Percentiles rank a stretch among this genome's conserved stretches.
Evolutionary conservation across 1,140 invertebrate genomes (phyloP).

Genomic region (Drosophila cardini): DNA sequence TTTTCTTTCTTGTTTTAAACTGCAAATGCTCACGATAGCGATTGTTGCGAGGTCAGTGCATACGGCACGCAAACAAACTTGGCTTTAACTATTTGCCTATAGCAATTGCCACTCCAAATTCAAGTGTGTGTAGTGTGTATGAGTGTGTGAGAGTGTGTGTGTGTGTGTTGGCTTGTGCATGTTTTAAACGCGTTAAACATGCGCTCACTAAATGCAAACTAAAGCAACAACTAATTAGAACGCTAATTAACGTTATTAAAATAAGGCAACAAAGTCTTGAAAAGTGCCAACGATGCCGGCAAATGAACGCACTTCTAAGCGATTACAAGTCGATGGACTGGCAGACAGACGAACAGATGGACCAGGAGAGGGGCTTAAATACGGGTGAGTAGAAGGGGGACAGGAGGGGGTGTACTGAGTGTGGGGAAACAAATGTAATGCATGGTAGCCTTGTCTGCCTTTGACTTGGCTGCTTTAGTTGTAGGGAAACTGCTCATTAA

Average conservation of each 20-base stretch:
- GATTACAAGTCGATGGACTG: constrained; percentile 21
- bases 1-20: no score
- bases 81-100: constrained; percentile 4
- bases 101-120: constrained; percentile 51
- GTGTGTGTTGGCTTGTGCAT: constrained; percentile 46
- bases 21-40: constrained; percentile 45
- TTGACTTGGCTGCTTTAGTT: constrained; percentile 26
- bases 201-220: constrained; percentile 51
- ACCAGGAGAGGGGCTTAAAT: background rate
- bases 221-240: constrained; percentile 78
- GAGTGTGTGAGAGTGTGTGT: no score
- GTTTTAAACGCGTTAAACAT: constrained; percentile 67
- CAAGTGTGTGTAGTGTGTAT: constrained; percentile 26
- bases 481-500: constrained; percentile 73
- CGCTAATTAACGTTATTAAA: constrained; percentile 82
- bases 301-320: constrained; percentile 19
- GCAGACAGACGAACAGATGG: background rate
- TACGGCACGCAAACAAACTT: constrained; percentile 20
- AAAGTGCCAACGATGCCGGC: constrained; percentile 29
- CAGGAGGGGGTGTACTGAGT: no score
- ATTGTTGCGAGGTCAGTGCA: constrained; percentile 22
- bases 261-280: constrained; percentile 57
- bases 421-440: constrained; percentile 25
- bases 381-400: background rate
- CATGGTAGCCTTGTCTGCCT: constrained; percentile 41